Evolutionary conservation across 2,113 vertebrate genomes (phyloP), one percentile per base, ranked within the genome.

Genomic region (Oxyura jamaicensis): DNA sequence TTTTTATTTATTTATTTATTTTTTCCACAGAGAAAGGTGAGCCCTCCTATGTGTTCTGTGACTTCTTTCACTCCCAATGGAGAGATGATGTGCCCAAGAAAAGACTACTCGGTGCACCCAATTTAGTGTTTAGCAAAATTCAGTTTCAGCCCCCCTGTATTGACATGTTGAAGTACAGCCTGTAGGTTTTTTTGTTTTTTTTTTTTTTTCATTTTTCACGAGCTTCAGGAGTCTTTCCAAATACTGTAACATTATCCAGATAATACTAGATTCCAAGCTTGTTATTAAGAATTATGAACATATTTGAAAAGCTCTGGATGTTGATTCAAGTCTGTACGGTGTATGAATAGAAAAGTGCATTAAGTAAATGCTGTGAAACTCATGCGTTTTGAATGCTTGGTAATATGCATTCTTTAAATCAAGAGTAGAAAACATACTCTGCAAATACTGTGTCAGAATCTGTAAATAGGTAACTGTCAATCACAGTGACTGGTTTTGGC

Each of bases 271-370:
- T 87, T 82, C 53, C 8, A 5, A 58, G 81, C 36, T 91, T 81
- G 46, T 92, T 88, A 89, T 91, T 83, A 95, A 56, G 76, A 93
- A 62, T 78, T 78, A 84, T 62, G 65, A 93, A 84, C 42, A 68
- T 39, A 78, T 68, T 82, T 88, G 33, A 91, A 93, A 93, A 95
- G 65, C 42, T 79, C 41, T 14, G 33, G 58, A 91, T 91, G 73
- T 92, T 95, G 86, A 95, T 91, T 93, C 80, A 84, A 44, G 86
- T 75, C 89, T 86, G 72, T 95, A 89, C 76, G 86, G 77, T 0
- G 0, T 42, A 92, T 11, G 66, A 92, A 82, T 78, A 86, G 36
- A 55, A 36, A 91, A 91, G 66, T 91, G 44, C 48, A 69, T 76
- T 75, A 91, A 62, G 33, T 72, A 91, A 91, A 87, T 72, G 56